These are phyloP conservation scores for Anagrus nilaparvatae DNA, from an alignment of 1,140 invertebrate species.

Conservation along the genomic window DNA sequence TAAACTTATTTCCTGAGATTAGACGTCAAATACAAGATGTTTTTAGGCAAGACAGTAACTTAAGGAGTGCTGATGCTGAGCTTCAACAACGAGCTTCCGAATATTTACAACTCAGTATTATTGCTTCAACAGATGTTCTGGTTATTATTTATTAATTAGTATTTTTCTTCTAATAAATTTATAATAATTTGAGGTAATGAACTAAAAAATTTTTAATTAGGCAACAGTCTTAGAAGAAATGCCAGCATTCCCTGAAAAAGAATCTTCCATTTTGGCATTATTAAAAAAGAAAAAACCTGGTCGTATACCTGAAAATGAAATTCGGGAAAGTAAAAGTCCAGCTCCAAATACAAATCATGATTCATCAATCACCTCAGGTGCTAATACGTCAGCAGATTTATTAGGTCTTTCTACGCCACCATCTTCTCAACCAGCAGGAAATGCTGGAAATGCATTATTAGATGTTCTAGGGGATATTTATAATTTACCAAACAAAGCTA, in stretches of 20 bases:
- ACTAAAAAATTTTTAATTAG: slow-evolving; percentile 31
- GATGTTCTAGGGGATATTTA: slow-evolving; percentile 87
- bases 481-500: slow-evolving; percentile 53
- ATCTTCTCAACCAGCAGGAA: slow-evolving; percentile 52
- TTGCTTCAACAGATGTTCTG: slow-evolving; percentile 93
- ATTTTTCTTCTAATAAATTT: slow-evolving; percentile 3
- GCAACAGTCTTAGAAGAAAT: slow-evolving; percentile 99
- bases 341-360: slow-evolving; percentile 55
- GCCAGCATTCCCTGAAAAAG: slow-evolving; percentile 98
- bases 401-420: slow-evolving; percentile 75
- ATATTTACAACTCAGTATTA: slow-evolving; percentile 92
- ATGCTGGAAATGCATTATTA: slow-evolving; percentile 69
- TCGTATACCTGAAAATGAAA: slow-evolving; percentile 74
- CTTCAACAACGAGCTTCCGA: slow-evolving; percentile 97
- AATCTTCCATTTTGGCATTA: slow-evolving; percentile 94
- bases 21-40: slow-evolving; percentile 94
- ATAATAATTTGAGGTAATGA: slow-evolving; percentile 1
- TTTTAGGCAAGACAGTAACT: slow-evolving; percentile 90
- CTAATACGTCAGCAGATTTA: slow-evolving; percentile 65
- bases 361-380: slow-evolving; percentile 19
- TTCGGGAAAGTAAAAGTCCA: slow-evolving; percentile 69
- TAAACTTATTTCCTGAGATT: slow-evolving; percentile 99
- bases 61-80: slow-evolving; percentile 95
- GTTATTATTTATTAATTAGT: slow-evolving; percentile 36
- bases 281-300: slow-evolving; percentile 98